Conservation (phyloP, 2,888 invertebrate species). For the Epinotia ramella region DNA sequence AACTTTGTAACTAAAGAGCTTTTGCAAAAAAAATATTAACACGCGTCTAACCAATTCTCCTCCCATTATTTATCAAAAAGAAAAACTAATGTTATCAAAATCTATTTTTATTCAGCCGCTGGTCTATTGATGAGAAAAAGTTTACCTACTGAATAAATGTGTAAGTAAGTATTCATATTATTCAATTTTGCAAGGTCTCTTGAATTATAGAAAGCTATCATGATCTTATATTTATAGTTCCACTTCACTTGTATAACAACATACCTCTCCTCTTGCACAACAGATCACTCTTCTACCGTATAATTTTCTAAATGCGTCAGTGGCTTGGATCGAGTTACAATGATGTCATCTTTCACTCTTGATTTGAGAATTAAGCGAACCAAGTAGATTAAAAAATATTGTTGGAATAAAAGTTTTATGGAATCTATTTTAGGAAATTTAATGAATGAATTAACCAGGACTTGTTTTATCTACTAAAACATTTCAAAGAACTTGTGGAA, state of each 20-base stretch:
- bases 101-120: too few relatives aligned
- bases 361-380: slow-evolving; percentile 14
- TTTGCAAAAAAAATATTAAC: too few relatives aligned
- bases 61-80: too few relatives aligned
- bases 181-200: background rate
- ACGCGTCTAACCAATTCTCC: too few relatives aligned
- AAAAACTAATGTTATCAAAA: too few relatives aligned
- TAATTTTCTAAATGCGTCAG: slow-evolving; percentile 14
- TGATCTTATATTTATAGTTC: background rate
- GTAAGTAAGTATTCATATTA: background rate
- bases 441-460: background rate
- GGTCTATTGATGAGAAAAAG: too few relatives aligned
- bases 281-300: slow-evolving; percentile 17
- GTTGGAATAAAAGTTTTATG: background rate
- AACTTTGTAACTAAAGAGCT: too few relatives aligned
- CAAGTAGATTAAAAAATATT: slow-evolving; percentile 9
- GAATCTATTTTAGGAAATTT: background rate
- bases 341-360: slow-evolving; percentile 19
- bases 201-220: background rate
- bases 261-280: background rate
- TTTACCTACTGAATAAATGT: background rate
- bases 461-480: background rate
- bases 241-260: background rate
- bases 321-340: slow-evolving; percentile 10
- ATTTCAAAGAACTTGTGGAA: background rate